A percentile compares a stretch with the other conserved stretches of the same genome.
phyloP scores from a whole-genome alignment of 1,140 invertebrate species.

The Metopolophium dirhodum region DNA sequence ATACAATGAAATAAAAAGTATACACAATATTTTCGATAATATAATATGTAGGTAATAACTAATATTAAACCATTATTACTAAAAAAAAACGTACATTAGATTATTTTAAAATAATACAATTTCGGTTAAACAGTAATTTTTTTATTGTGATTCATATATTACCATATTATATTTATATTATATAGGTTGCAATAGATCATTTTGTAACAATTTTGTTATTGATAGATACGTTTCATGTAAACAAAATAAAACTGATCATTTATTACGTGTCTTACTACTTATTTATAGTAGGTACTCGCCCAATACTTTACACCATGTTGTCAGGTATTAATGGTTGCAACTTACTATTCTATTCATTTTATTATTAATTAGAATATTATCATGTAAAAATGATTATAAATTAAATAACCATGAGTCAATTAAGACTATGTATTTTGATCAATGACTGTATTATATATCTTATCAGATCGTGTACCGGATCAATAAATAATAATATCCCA shows the following conservation, averaged over 20 bases:
- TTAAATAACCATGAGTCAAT: background rate
- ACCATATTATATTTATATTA: no score
- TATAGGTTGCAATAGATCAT: no score
- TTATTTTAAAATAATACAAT: background rate
- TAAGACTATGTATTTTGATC: background rate
- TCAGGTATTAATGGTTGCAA: background rate
- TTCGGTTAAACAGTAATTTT: background rate
- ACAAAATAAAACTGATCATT: background rate
- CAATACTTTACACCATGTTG: background rate
- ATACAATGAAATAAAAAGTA: background rate
- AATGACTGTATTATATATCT: background rate
- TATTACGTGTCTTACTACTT: background rate
- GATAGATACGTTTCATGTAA: background rate
- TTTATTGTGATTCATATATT: background rate
- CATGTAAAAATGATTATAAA: background rate
- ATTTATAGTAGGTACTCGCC: background rate
- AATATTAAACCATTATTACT: background rate
- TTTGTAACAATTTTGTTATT: background rate
- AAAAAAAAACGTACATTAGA: background rate
- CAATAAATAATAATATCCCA: background rate
- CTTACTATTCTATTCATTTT: background rate
- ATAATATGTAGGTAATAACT: background rate
- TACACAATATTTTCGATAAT: background rate
- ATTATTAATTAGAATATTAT: background rate
- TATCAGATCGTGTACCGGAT: background rate